Base-by-base conservation (phyloP, 2,113 vertebrate species). In the Oriolus oriolus region DNA sequence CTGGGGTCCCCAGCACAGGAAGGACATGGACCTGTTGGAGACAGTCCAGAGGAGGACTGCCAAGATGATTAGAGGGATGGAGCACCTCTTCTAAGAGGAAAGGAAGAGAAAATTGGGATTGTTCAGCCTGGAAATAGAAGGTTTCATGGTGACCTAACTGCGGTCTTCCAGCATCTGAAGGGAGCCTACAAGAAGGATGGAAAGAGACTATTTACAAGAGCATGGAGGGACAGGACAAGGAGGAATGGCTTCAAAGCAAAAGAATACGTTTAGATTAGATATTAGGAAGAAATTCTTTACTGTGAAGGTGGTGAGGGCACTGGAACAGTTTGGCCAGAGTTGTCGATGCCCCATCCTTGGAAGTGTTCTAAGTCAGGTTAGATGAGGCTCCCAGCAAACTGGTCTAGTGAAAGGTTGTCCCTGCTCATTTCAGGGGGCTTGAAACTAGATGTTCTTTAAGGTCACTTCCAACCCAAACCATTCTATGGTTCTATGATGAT, bases 191-290 rank as follows among this genome's bases (percentile, higher is more conserved):
- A 49, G 31, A 64, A 63, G 24, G 16, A 71, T 11, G 9, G 26
- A 64, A 64, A 65, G 8, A 56, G 26, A 16, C 7, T 21, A 13
- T 31, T 80, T 42, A 13, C 31, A 64, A 50, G 31, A 27, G 6
- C 10, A 27, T 37, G 17, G 15, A 73, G 35, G 11, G 22, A 50
- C 17, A 65, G 31, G 5, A 47, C 11, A 42, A 27, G 11, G 14
- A 71, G 11, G 8, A 56, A 80, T 10, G 16, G 9, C 17, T 71
- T 64, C 35, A 57, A 50, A 30, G 13, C 10, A 26, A n/a, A 44
- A 39, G 4, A 56, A 18, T 42, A 27, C 0, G 0, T 49, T 80
- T 71, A 33, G 8, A 42, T 79, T 31, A 35, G 35, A 33, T 50
- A 35, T 16, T 50, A 42, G 18, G 42, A 50, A 57, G 59, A 73